These are phyloP conservation scores for Beris chalybata DNA, from an alignment of 2,888 invertebrate species.

Conservation along the genomic window DNA sequence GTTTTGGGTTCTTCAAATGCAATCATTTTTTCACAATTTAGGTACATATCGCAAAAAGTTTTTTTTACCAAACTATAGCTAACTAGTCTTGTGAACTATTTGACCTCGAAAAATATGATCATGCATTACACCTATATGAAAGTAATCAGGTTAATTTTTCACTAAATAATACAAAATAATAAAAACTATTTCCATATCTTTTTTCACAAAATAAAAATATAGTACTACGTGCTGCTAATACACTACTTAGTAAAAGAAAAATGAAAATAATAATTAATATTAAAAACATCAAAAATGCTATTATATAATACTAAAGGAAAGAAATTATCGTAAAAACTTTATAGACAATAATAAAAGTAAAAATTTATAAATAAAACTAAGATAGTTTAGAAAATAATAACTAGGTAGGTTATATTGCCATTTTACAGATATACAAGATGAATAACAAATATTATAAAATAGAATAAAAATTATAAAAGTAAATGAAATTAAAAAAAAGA, in stretches of 20 bases:
- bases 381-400: conserved; percentile 21
- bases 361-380: conserved; percentile 24
- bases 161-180: too few species aligned
- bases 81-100: too few species aligned
- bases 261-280: conserved; percentile 13
- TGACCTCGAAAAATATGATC: too few species aligned
- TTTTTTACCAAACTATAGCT: too few species aligned
- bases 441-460: conserved; percentile 13
- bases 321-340: conserved; percentile 17
- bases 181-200: not conserved
- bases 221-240: conserved; percentile 2
- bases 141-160: too few species aligned
- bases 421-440: conserved; percentile 33
- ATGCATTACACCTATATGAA: too few species aligned
- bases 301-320: conserved; percentile 15
- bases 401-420: conserved; percentile 37
- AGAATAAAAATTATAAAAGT: conserved; percentile 14
- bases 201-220: conserved; percentile 7
- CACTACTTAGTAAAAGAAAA: not conserved
- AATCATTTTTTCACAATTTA: too few species aligned
- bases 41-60: too few species aligned
- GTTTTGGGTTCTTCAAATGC: too few species aligned
- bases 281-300: conserved; percentile 9
- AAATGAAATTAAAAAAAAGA: conserved; percentile 2
- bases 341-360: conserved; percentile 31